Evolutionary conservation across 2,888 invertebrate genomes (phyloP).

Genomic region (Bombylius discolor): DNA sequence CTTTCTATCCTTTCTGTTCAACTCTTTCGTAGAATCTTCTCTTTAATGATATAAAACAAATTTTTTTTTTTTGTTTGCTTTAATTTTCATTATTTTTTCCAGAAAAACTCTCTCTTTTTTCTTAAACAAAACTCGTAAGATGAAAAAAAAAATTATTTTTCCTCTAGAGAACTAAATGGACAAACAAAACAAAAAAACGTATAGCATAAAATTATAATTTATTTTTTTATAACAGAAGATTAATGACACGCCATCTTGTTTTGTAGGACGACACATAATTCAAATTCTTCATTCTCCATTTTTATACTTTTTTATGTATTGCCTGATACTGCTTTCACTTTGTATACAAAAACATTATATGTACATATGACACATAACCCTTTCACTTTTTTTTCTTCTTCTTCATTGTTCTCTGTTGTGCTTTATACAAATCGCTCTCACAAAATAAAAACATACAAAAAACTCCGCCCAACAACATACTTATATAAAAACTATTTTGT

Average conservation of each 20-base stretch:
- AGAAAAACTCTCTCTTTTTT: too few species aligned
- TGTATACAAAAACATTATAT: background rate
- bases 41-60: too few species aligned
- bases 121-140: too few species aligned
- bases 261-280: slow-evolving; percentile 6
- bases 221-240: slow-evolving; percentile 1
- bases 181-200: background rate
- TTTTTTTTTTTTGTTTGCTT: too few species aligned
- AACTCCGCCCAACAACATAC: background rate
- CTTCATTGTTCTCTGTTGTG: too few species aligned
- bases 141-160: background rate
- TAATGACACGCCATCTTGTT: slow-evolving; percentile 10
- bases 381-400: background rate
- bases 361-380: background rate
- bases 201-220: background rate
- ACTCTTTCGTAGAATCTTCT: too few species aligned
- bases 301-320: background rate
- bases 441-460: background rate
- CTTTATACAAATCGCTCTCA: too few species aligned
- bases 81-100: too few species aligned
- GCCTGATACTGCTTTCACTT: too few species aligned
- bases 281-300: slow-evolving; percentile 3
- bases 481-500: background rate
- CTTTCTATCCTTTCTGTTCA: too few species aligned
- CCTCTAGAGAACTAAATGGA: background rate